Conservation (phyloP, 23 tunicate species). For the Trididemnum clinides region DNA sequence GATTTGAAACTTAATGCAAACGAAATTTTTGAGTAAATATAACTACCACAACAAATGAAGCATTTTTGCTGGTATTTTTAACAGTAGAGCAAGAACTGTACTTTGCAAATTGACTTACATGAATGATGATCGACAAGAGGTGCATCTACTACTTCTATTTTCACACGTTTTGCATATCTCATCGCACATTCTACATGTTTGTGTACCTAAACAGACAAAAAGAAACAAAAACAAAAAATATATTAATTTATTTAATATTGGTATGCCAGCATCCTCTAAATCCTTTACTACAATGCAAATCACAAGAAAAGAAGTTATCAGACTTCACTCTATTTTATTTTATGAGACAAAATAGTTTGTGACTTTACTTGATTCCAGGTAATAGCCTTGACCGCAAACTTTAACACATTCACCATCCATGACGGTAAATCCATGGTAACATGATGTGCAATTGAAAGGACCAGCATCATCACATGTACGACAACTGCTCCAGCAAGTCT, state of each 20-base stretch:
- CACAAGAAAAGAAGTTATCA: too few species aligned
- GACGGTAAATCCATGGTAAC: slow-evolving; percentile 37
- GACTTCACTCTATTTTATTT: too few species aligned
- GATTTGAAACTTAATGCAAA: too few species aligned
- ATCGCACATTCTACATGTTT: slow-evolving; percentile 63
- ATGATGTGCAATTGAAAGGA: slow-evolving; percentile 59
- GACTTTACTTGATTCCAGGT: slow-evolving; percentile 39
- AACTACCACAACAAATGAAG: too few species aligned
- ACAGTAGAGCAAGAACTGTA: too few species aligned
- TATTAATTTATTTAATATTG: too few species aligned
- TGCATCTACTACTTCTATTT: slow-evolving; percentile 61
- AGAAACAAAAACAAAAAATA: too few species aligned
- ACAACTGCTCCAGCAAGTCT: slow-evolving; percentile 81
- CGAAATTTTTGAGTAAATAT: too few species aligned
- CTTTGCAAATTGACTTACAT: too few species aligned
- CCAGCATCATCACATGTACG: slow-evolving; percentile 48
- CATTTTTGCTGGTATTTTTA: too few species aligned
- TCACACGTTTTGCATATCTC: slow-evolving; percentile 67
- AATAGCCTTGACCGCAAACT: slow-evolving; percentile 60
- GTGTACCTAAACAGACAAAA: slow-evolving; percentile 25
- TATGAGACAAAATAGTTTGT: background rate
- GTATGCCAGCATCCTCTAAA: too few species aligned
- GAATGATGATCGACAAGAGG: slow-evolving; percentile 72
- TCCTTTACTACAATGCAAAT: too few species aligned
- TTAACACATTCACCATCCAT: slow-evolving; percentile 59